A percentile compares a stretch with the other conserved stretches of the same genome.
phyloP scores from a whole-genome alignment of 2,113 vertebrate species.

The Melanotaenia duboulayi region DNA sequence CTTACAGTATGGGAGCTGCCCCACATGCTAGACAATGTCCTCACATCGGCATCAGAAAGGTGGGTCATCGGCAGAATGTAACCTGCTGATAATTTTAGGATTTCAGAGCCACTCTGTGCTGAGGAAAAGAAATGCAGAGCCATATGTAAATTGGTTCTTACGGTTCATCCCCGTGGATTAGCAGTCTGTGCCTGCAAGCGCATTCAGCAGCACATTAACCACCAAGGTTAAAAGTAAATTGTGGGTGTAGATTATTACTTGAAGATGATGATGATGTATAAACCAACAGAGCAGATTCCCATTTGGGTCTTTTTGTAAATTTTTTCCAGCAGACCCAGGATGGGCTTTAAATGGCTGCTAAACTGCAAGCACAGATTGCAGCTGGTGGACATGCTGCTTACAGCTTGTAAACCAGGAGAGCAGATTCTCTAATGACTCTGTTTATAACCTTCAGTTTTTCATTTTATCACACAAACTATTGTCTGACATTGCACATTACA shows the following conservation, averaged over 20 bases:
- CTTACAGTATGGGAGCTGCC: conserved; percentile 40
- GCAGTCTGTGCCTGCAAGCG: neutral
- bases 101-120: neutral
- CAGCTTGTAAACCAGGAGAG: neutral
- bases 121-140: neutral
- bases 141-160: neutral
- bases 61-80: neutral
- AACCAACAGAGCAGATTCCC: neutral
- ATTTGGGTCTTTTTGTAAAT: neutral
- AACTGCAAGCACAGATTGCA: neutral
- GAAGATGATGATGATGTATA: neutral
- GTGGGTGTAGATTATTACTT: neutral
- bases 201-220: neutral
- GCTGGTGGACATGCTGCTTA: neutral
- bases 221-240: neutral
- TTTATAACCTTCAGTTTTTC: too few species aligned
- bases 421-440: neutral
- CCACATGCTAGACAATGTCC: conserved; percentile 31
- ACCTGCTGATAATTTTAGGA: neutral
- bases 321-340: neutral
- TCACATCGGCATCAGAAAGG: conserved; percentile 20
- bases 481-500: neutral
- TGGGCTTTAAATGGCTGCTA: neutral
- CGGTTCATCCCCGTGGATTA: neutral
- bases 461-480: neutral